A percentile compares a stretch with the other conserved stretches of the same genome.
Conservation (phyloP, 2,797 vertebrate species). For the Salmo trutta region DNA sequence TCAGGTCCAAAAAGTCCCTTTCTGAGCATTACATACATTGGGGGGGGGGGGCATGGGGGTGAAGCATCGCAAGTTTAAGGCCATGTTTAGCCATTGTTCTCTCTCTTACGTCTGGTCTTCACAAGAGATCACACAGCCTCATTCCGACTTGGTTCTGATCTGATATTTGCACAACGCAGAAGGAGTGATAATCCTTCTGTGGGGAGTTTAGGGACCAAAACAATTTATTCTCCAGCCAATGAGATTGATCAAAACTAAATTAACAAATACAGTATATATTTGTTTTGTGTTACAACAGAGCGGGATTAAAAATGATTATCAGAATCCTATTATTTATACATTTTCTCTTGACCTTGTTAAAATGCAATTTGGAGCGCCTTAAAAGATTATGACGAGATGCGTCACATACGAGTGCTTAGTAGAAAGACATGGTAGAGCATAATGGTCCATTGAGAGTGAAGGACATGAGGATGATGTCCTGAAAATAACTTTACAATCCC, state of each 20-base stretch:
- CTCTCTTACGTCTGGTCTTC: no score
- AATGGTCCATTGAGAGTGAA: slow-evolving; percentile 34
- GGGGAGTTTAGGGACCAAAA: slow-evolving; percentile 14
- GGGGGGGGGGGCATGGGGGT: no score
- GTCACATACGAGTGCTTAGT: slow-evolving; percentile 44
- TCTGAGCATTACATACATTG: no score
- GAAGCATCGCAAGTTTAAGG: no score
- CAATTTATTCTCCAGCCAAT: slow-evolving; percentile 45
- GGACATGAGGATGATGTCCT: slow-evolving; percentile 19
- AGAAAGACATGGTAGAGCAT: slow-evolving; percentile 40
- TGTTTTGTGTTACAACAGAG: slow-evolving; percentile 51
- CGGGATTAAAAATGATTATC: slow-evolving; percentile 62
- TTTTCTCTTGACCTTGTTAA: slow-evolving; percentile 62
- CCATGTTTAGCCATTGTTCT: no score
- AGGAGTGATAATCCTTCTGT: slow-evolving; percentile 32
- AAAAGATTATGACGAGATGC: slow-evolving; percentile 68
- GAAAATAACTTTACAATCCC: slow-evolving; percentile 42
- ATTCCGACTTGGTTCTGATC: slow-evolving; percentile 29
- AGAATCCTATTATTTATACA: slow-evolving; percentile 59
- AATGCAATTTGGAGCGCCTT: slow-evolving; percentile 66
- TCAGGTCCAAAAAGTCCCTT: no score
- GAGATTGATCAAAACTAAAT: slow-evolving; percentile 48
- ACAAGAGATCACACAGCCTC: slow-evolving; percentile 17
- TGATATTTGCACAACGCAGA: slow-evolving; percentile 14
- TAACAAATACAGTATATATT: slow-evolving; percentile 41